phyloP scores from a whole-genome alignment of 2,113 vertebrate genomes.

The Onychorhynchus coronatus region DNA sequence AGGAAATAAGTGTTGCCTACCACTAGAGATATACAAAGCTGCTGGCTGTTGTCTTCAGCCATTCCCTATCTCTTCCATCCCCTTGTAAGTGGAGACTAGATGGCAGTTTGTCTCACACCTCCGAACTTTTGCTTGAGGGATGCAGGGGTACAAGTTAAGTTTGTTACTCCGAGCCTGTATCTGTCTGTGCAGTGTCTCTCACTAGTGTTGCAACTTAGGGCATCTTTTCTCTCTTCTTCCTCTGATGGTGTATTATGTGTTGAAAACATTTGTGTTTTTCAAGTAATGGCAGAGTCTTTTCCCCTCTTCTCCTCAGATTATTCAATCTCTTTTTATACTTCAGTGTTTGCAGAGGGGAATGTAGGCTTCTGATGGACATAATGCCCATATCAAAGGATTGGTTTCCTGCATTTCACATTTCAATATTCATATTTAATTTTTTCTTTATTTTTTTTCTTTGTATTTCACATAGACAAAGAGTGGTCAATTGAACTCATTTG shows the following conservation, averaged over 20 bases:
- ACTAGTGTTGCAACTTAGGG: not conserved
- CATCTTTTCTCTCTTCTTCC: not conserved
- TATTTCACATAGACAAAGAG: not conserved
- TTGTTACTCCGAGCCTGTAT: not conserved
- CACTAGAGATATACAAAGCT: not conserved
- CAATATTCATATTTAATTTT: too few species aligned
- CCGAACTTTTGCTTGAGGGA: fast-evolving
- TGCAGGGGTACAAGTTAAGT: not conserved
- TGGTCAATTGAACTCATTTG: not conserved
- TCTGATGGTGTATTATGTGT: not conserved
- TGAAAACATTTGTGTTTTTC: not conserved
- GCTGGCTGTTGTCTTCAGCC: not conserved
- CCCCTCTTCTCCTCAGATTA: not conserved
- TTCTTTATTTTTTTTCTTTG: not conserved
- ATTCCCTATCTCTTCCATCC: not conserved
- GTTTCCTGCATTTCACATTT: not conserved
- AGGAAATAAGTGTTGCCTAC: not conserved
- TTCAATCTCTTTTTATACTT: not conserved
- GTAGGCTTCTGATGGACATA: not conserved
- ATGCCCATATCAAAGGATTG: not conserved
- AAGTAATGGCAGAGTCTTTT: not conserved
- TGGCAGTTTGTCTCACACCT: not conserved
- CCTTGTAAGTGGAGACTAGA: not conserved
- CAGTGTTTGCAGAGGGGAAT: not conserved
- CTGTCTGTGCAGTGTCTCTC: not conserved